Evolutionary conservation across 2,113 vertebrate species (phyloP).

Genomic region (Chrysemys picta): DNA sequence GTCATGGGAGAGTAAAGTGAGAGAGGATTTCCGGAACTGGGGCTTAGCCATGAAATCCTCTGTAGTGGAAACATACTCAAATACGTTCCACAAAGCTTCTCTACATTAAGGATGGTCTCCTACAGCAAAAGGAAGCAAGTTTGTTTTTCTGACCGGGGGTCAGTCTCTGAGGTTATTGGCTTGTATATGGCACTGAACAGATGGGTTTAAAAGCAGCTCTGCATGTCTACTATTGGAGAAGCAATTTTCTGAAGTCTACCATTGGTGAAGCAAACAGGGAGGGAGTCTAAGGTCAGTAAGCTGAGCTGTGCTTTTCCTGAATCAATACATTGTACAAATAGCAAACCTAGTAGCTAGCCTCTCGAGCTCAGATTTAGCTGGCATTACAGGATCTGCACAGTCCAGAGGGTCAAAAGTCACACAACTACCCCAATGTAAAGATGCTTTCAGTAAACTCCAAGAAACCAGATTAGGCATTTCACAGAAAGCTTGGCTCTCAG

Average conservation of each 20-base stretch:
- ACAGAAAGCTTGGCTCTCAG: background rate
- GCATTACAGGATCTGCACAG: background rate
- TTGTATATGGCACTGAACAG: background rate
- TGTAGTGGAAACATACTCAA: background rate
- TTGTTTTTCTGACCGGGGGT: background rate
- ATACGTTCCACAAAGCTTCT: background rate
- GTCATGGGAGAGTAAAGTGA: background rate
- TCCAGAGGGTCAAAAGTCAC: background rate
- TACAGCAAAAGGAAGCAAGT: background rate
- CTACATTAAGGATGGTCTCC: rapidly evolving
- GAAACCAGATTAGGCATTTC: background rate
- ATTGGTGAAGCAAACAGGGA: background rate
- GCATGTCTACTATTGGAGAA: background rate
- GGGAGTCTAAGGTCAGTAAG: background rate
- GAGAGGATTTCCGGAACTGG: background rate
- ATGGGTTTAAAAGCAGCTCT: background rate
- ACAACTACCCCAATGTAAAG: background rate
- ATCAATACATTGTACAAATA: rapidly evolving
- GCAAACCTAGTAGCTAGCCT: background rate
- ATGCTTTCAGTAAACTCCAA: background rate
- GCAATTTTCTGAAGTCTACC: background rate
- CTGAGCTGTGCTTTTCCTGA: background rate
- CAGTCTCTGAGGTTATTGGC: background rate
- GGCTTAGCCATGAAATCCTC: background rate
- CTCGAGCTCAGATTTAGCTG: background rate